Percentiles rank a stretch among this genome's conserved stretches.
These are phyloP conservation scores for Myotis davidii DNA, from an alignment of 2,113 vertebrate species.

Conservation along the genomic window DNA sequence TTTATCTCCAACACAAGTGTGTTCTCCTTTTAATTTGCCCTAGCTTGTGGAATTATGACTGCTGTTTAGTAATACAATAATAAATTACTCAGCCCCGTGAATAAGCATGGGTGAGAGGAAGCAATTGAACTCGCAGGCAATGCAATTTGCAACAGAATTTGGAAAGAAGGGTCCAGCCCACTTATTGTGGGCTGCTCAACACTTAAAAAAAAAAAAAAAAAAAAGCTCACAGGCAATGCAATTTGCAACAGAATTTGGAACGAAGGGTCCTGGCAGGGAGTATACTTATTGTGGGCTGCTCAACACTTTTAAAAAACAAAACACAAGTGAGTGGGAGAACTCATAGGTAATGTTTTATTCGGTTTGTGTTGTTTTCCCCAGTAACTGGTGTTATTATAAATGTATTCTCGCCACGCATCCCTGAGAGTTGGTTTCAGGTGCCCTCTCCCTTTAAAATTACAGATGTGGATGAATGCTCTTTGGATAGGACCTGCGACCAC, in stretches of 20 bases:
- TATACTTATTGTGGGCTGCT: background rate
- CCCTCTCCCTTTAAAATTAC: slow-evolving; percentile 83
- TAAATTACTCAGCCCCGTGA: slow-evolving; percentile 2
- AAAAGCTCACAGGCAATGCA: slow-evolving; percentile 5
- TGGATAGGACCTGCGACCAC: slow-evolving; percentile 97
- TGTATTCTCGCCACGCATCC: background rate
- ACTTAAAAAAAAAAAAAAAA: no score
- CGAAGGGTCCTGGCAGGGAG: background rate
- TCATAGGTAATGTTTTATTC: background rate
- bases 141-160: slow-evolving; percentile 44
- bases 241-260: slow-evolving; percentile 46
- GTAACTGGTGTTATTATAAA: background rate
- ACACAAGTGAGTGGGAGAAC: background rate
- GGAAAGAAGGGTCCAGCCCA: slow-evolving; percentile 3
- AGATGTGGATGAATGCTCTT: slow-evolving; percentile 99
- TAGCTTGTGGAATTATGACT: background rate
- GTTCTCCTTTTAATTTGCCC: slow-evolving; percentile 34
- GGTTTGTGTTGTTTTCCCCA: background rate
- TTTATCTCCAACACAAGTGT: background rate
- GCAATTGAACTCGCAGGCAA: background rate
- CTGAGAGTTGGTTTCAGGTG: slow-evolving; percentile 16
- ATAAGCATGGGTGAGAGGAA: background rate
- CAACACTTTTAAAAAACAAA: background rate
- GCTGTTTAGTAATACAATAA: background rate
- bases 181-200: background rate